Evolutionary conservation across 2,113 vertebrate species (phyloP), one percentile per base, ranked within the genome.

Genomic region (Seriola quinqueradiata): DNA sequence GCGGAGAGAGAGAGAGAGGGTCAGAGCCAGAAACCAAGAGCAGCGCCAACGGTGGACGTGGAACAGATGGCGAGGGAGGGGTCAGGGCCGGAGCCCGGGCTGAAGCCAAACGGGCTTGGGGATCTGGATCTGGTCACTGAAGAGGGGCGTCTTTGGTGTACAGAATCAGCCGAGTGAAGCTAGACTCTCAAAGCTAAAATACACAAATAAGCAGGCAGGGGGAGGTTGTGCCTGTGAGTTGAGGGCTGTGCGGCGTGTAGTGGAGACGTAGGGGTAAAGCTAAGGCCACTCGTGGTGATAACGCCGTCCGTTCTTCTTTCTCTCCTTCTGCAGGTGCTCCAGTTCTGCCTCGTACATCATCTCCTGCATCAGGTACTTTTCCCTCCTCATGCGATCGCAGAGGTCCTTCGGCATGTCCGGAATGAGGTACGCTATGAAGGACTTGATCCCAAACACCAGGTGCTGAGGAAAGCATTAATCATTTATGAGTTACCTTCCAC

Each of bases 201-300:
- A 89, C 60, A 69, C 80, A 67, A 64, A 81, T 23, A 83, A 85
- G 82, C 84, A 84, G 84, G 76, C 42, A n/a, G 75, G 68, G 48
- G 42, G 65, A 70, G 79, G 84, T 10, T n/a, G 75, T 78, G 85
- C 64, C 80, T 81, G 81, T 82, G 77, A 73, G 75, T 38, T 60
- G 75, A 83, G 87, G 80, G 78, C 73, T 71, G 70, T 44, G 75
- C 25, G n/a, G 36, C 50, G 38, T 65, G 80, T 55, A 40, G 75
- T 36, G 64, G 69, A 82, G 50, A 84, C 12, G 25, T 2, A 54
- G 59, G 72, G 81, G 60, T 70, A 64, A 77, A 79, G 73, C 96
- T 99, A 99, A 97, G 98, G 98, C 98, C 98, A 99, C 94, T 99
- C 98, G 0, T 99, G 98, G 96, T 99, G 97, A 95, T 96, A 97